Conservation (phyloP, 1,140 invertebrate genomes). For the Stegodyphus dumicola region DNA sequence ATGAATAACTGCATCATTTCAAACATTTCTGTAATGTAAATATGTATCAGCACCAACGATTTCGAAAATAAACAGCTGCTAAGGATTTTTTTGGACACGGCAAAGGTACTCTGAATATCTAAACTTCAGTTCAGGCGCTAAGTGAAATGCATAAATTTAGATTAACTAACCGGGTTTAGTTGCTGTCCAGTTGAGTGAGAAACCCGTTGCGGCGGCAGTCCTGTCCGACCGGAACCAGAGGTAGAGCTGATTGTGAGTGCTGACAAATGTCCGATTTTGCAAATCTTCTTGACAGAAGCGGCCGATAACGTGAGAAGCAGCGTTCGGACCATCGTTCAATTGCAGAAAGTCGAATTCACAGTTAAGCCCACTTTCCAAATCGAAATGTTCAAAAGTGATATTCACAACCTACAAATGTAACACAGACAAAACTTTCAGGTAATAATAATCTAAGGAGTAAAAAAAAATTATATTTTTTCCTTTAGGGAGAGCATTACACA, state of each 20-base stretch:
- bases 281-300: conserved; percentile 77
- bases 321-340: conserved; percentile 82
- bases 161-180: conserved; percentile 72
- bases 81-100: too few relatives aligned
- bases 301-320: conserved; percentile 77
- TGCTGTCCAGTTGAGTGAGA: conserved; percentile 80
- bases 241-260: conserved; percentile 79
- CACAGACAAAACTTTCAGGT: too few relatives aligned
- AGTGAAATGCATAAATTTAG: too few relatives aligned
- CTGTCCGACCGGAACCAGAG: conserved; percentile 83
- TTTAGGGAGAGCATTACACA: too few relatives aligned
- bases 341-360: conserved; percentile 79
- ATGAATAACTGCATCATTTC: too few relatives aligned
- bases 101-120: too few relatives aligned
- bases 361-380: conserved; percentile 72
- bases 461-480: too few relatives aligned
- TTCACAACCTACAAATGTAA: neutral
- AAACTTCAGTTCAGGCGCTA: too few relatives aligned
- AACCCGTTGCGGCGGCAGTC: conserved; percentile 74
- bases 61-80: too few relatives aligned
- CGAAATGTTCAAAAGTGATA: conserved; percentile 71
- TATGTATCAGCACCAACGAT: too few relatives aligned
- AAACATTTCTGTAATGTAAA: too few relatives aligned
- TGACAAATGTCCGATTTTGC: conserved; percentile 77
- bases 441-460: too few relatives aligned